phyloP scores from a whole-genome alignment of 1,140 invertebrate species.

The Neelides sp. region DNA sequence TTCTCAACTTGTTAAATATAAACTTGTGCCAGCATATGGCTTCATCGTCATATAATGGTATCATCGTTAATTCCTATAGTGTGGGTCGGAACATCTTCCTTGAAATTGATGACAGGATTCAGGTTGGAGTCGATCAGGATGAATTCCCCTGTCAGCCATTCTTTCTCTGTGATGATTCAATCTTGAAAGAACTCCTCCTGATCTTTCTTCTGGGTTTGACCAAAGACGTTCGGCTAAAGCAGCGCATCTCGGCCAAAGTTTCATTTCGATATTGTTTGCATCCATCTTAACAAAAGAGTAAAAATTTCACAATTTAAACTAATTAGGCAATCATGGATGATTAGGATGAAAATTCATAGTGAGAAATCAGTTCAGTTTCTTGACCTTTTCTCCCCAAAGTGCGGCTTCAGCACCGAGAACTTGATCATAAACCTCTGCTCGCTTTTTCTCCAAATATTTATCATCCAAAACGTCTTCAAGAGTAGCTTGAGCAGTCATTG shows the following conservation, averaged over 20 bases:
- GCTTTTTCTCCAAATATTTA: neutral
- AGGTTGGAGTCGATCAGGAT: slow-evolving; percentile 31
- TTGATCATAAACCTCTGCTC: neutral
- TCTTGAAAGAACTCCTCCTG: slow-evolving; percentile 22
- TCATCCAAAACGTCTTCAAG: slow-evolving; percentile 7
- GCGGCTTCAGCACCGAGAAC: slow-evolving; percentile 23
- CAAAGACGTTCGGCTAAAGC: slow-evolving; percentile 22
- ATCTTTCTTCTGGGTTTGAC: slow-evolving; percentile 10
- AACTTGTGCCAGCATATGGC: too few species aligned
- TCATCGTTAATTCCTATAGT: too few species aligned
- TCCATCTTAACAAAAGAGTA: slow-evolving; percentile 17
- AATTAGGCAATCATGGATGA: neutral
- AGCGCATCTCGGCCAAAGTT: slow-evolving; percentile 16
- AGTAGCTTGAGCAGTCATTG: slow-evolving; percentile 15
- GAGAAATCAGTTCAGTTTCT: slow-evolving; percentile 41
- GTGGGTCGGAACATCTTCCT: slow-evolving; percentile 48
- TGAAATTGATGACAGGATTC: slow-evolving; percentile 62
- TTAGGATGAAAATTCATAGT: neutral
- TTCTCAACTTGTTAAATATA: too few species aligned
- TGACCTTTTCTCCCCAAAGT: slow-evolving; percentile 36
- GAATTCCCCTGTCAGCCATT: slow-evolving; percentile 31
- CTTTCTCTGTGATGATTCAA: slow-evolving; percentile 32
- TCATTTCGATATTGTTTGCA: slow-evolving; percentile 18
- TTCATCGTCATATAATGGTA: too few species aligned
- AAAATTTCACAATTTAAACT: too few species aligned